Conservation (phyloP, 2,888 invertebrate species). For the Eupithecia vulgata region DNA sequence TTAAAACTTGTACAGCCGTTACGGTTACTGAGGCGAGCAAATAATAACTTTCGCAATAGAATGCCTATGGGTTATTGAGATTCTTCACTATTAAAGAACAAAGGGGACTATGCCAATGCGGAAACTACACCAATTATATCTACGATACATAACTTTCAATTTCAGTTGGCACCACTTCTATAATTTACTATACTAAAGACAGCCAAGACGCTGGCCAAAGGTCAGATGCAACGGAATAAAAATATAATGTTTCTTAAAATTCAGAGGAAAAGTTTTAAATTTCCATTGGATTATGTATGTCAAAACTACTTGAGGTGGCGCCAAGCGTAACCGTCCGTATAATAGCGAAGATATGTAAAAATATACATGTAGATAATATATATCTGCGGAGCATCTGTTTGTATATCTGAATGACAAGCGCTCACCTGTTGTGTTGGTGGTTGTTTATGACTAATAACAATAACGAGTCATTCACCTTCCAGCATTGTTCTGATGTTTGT, state of each 20-base stretch:
- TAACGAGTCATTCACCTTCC: constrained; percentile 32
- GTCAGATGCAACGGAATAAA: not conserved
- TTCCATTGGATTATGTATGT: constrained; percentile 24
- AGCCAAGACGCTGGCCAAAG: constrained; percentile 3
- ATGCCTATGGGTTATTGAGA: not conserved
- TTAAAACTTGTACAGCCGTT: not conserved
- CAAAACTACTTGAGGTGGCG: constrained; percentile 38
- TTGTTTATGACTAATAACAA: constrained; percentile 32
- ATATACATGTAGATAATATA: not conserved
- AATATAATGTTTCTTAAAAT: not conserved
- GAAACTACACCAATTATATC: not conserved
- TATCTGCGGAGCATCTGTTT: not conserved
- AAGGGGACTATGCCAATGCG: not conserved
- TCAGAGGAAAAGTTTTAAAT: constrained; percentile 20
- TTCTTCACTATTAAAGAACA: not conserved
- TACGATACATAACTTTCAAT: not conserved
- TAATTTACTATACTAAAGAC: not conserved
- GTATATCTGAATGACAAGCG: constrained; percentile 23
- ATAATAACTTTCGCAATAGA: not conserved
- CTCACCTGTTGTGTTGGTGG: constrained; percentile 36
- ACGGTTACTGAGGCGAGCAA: not conserved
- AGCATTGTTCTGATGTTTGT: constrained; percentile 17
- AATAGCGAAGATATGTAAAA: constrained; percentile 29
- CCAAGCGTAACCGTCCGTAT: constrained; percentile 44
- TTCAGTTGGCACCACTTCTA: not conserved